Evolutionary conservation across 2,888 invertebrate genomes (phyloP), one percentile per base, ranked within the genome.

Genomic region (Suillia variegata): DNA sequence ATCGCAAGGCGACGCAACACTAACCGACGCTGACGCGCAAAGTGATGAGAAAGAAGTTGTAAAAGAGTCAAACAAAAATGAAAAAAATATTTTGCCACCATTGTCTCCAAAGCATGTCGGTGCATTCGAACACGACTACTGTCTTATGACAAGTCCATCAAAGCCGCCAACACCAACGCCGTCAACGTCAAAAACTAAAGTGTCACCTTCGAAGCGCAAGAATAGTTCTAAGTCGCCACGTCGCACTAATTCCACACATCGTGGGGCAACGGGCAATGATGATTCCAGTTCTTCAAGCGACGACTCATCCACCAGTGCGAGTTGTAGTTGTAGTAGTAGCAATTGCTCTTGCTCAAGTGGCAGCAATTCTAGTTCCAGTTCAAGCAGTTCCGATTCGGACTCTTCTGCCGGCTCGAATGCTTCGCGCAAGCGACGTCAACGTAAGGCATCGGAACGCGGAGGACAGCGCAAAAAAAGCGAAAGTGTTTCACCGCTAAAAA

Each of bases 301-400:
- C 69, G 90, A 91, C 18, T 90, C 90, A 67, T 90, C 89, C 69
- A 90, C 89, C 63, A 88, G 87, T 68, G 90, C 92, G 1, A 91
- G 89, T 73, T 93, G 93, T 74, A 90, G 91, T 0, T 93, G 93
- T 75, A 91, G 91, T 2, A 91, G 91, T 2, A 89, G 91, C 2
- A 92, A 93, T 75, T 93, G 93, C 73, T 92, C 92, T 65, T 93
- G 93, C 76, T 89, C 89, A 53, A 88, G 88, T 56, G 89, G 88
- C 59, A 87, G 78, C 51, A 72, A 71, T 38, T 67, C 67, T 54
- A 90, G 91, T 56, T 87, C 85, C 6, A 85, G 84, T 61, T 88
- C 87, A 31, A 83, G 82, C 82, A 87, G 78, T 71, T 87, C 87
- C 1, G 85, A 87, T 13, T 87, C 86, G 2, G 80, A 81, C 58